Evolutionary conservation across 2,113 vertebrate species (phyloP), one percentile per base, ranked within the genome.

Genomic region (Colaptes auratus): DNA sequence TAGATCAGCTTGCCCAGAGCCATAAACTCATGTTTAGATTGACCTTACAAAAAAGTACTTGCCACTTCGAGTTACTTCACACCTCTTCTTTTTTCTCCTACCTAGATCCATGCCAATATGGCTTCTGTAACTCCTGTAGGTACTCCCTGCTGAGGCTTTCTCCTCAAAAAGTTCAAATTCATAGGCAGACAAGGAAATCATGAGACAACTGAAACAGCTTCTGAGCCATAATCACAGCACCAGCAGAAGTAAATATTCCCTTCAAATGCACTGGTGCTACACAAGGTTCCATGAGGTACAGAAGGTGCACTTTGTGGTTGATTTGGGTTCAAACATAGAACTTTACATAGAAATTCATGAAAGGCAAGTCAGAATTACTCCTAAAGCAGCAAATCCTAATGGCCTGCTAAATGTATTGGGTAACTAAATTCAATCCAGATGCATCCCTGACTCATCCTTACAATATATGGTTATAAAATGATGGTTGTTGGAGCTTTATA

Each of bases 381-480:
- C 67, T 82, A 60, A 86, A 79, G 60, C 69, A 89, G 71, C 58
- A 64, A 76, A 64, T 72, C 74, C 44, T 82, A 48, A 84, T 16
- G 39, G 70, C 42, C 82, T 95, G 90, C 44, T 0, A 0, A 71
- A 8, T 42, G 8, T 31, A 7, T 12, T 82, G 74, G 65, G 27
- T 59, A 83, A 31, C 8, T 73, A 79, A 69, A 94, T 91, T 88
- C 60, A 93, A 82, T 85, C 94, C 95, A 95, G 93, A 92, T 89
- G 67, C 48, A 71, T 48, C 76, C 31, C 63, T 71, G 71, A 93
- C 69, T 92, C 39, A 73, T 72, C 86, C 80, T 60, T 80, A 67
- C 39, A 92, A 84, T 91, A 90, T 77, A 91, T 82, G 71, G 66
- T 33, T 59, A 63, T 95, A 74, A 92, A 96, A 76, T 69, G 7